Base-by-base conservation (phyloP, 2,888 invertebrate species). In the Spisula solida region DNA sequence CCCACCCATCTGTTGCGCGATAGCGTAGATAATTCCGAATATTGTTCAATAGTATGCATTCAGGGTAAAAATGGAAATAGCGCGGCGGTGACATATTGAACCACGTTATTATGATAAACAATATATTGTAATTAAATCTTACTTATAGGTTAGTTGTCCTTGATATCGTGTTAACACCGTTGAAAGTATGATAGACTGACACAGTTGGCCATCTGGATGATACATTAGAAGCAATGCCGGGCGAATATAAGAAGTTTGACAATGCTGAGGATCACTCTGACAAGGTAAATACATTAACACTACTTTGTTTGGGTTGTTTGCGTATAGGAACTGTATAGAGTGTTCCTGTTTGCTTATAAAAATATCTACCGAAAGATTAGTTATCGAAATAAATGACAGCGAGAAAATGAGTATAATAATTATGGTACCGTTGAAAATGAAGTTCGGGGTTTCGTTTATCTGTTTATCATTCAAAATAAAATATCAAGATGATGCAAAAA, bases 41-140 rank as follows among this genome's bases (percentile, higher is more conserved):
- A 56, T 66, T 66, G n/a, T 10, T 20, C 41, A 41, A 41, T 41
- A 41, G 41, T 41, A 41, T 41, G 41, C 41, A 41, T 41, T 41
- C 75, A 34, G 75, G 31, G 34, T 25, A 75, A 75, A 31, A 75
- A 31, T 16, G 31, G 18, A 70, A 70, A 75, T 31, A 34, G 31
- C 75, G 16, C 60, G 75, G 34, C 29, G 75, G 75, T 75, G 75
- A 75, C 75, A 75, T 75, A 75, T 75, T 75, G 75, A 75, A 75
- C 29, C 34, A 18, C 31, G 16, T 75, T 8, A 14, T 31, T 75
- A 31, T 75, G 25, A 66, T 66, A 66, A 66, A 66, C 25, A 66
- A 10, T n/a, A 66, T 66, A 25, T 51, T 12, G 16, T 51, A 14
- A 51, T 51, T 16, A 1, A 16, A 51, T 51, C 51, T 51, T 16